Evolutionary conservation across 2,113 vertebrate species (phyloP), one percentile per base, ranked within the genome.

Genomic region (Candoia aspera): DNA sequence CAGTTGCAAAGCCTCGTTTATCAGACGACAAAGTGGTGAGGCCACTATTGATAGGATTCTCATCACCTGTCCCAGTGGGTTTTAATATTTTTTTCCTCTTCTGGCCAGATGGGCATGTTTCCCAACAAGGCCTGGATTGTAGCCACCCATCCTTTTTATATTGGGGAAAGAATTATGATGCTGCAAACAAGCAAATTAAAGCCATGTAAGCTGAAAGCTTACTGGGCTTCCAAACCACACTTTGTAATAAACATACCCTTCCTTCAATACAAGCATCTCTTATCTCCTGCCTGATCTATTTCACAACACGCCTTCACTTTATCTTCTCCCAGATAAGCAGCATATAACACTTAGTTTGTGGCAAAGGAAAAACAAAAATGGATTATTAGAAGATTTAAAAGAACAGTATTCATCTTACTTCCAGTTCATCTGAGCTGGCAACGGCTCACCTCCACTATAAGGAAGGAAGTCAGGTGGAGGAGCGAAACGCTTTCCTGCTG

Each of bases 391-490:
- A 53, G 55, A 53, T 49, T 21, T 60, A 17, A 86, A 90, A 29
- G n/a, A 60, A 58, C 37, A n/a, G 5, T 15, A 55, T 26, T 37
- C 57, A 83, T 37, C 96, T 95, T 96, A 96, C 96, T 84, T 64
- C 96, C 96, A 96, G 37, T 89, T 64, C n/a, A 17, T 73, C 84
- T 93, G 86, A 37, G 59, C 42, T 55, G 92, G 17, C 8, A 46
- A 15, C 8, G 92, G 92, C 6, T 68, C 13, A n/a, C 23, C 24
- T 29, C 26, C 79, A 2, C 4, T 85, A 42, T 26, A 26, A 8
- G 89, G 86, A 84, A 90, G 83, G 17, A 49, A 6, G 1, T 59
- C 29, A 12, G 94, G 91, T 5, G 92, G 90, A 21, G 94, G 94
- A 8, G 93, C 93, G 2, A 95, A 86, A 83, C 92, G 64, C 23